Evolutionary conservation across 2,113 vertebrate genomes (phyloP), one percentile per base, ranked within the genome.

Genomic region (Ellobius talpinus): DNA sequence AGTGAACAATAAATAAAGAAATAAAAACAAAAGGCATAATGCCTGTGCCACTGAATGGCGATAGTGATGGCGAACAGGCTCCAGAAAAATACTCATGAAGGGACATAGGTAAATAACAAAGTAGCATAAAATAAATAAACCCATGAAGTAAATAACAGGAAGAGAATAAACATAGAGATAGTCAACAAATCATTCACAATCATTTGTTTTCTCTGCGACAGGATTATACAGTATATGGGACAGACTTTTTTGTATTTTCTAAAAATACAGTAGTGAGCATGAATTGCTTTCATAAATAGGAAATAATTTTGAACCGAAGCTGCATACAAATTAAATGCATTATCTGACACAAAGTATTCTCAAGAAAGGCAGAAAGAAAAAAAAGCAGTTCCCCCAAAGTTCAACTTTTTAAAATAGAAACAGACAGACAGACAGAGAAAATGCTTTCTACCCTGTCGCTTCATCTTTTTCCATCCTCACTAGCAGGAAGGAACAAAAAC

Each of bases 251-350:
- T 93, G 3, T 81, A 31, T 77, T 89, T 93, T 63, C 74, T 76
- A 65, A 88, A 82, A 88, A 23, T 42, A 72, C 29, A 73, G 21
- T 24, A 39, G 17, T 55, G 50, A 70, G 29, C 70, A 29, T 52
- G 52, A 77, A 33, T 96, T 76, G 3, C 33, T 86, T 81, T 79
- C 47, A 85, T 72, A 52, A 78, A 72, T 36, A 94, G 39, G 39
- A 97, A 89, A 74, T 47, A 39, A 39, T 58, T 87, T 90, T 68
- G 90, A 92, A 68, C 23, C 76, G 90, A 87, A 93, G 86, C 13
- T 21, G 47, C 26, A 23, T 14, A 55, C 19, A 42, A 61, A 70
- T 84, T n/a, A 73, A 84, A 52, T 63, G 24, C 77, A 76, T 26
- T 87, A 31, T 47, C 68, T 36, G 3, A n/a, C 11, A 36, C 36